Base-by-base conservation (phyloP, 2,113 vertebrate genomes). In the Perognathus longimembris region DNA sequence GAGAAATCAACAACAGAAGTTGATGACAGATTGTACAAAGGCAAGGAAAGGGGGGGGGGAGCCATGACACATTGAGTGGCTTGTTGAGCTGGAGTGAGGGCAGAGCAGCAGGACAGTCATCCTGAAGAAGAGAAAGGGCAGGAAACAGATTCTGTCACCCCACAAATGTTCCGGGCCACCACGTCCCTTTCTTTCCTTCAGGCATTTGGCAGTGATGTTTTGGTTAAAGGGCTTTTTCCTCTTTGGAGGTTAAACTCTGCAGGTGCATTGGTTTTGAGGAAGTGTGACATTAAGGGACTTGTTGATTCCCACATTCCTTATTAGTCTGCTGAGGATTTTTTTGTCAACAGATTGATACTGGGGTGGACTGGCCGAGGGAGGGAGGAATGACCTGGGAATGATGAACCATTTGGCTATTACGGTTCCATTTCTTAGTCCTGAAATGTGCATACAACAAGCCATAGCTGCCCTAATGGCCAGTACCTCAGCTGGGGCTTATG, bases 21-120 rank as follows among this genome's bases (percentile, higher is more conserved):
- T 86, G 80, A 36, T 40, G 40, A 92, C 92, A 95, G 77, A 92
- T 70, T 91, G 94, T 66, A 89, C 64, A 45, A 59, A 93, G 70
- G 73, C 66, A 32, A 42, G 34, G 40, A 64, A 42, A 64, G 77
- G 30, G 54, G 64, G 45, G 85, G 80, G 79, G 70, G 76, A 80
- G 61, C n/a, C 50, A 15, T 54, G 50, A 54, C 50, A 54, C 50
- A 54, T 15, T 54, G 50, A 3, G 38, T 2, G 64, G 54, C 1
- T 0, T n/a, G 28, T 63, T 9, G 11, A 88, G 40, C 22, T 69
- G 28, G 73, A 42, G 2, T 21, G 32, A 86, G 34, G 73, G 45
- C 61, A 30, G 54, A 45, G 32, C 8, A 18, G 67, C 67, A 6
- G 3, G 38, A 38, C 2, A 7, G 34, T 26, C 36, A 34, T 42